These are phyloP conservation scores for Drosophila grimshawi DNA, from an alignment of 1,140 invertebrate species.

Conservation along the genomic window DNA sequence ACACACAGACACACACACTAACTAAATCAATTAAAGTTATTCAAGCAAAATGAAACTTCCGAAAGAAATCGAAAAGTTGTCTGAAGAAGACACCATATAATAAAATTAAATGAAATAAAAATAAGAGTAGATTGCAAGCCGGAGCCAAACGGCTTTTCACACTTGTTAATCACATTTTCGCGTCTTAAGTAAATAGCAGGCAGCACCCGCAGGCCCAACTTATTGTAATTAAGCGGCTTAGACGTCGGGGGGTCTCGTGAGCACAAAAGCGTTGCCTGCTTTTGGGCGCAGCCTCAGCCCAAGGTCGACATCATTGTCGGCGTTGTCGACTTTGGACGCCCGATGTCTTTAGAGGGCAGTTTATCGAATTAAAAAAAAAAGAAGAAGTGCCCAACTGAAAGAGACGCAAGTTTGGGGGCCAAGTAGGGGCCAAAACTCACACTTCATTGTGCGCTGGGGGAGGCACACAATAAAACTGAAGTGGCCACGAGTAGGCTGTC, in stretches of 20 bases:
- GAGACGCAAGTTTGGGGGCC: constrained; percentile 7
- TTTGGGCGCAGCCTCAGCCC: constrained; percentile 67
- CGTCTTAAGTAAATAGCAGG: constrained; percentile 78
- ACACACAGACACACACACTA: constrained; percentile 29
- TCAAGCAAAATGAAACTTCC: constrained; percentile 71
- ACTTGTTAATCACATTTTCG: constrained; percentile 83
- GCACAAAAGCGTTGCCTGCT: constrained; percentile 72
- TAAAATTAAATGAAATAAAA: constrained; percentile 52
- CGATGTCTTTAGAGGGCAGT: constrained; percentile 71
- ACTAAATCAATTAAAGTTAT: constrained; percentile 82
- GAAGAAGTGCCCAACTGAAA: constrained; percentile 1
- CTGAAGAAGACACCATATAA: constrained; percentile 42
- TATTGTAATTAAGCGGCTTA: constrained; percentile 81
- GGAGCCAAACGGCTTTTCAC: constrained; percentile 72
- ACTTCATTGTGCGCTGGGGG: constrained; percentile 63
- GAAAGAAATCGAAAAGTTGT: constrained; percentile 28
- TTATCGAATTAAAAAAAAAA: constrained; percentile 79
- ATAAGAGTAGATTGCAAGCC: constrained; percentile 34
- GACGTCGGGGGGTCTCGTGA: constrained; percentile 54
- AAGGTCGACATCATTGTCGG: constrained; percentile 58
- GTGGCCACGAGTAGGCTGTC: constrained; percentile 47
- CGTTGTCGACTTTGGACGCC: background rate
- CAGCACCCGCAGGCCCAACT: constrained; percentile 54
- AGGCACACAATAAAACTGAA: constrained; percentile 74
- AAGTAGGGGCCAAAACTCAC: constrained; percentile 47